phyloP scores from a whole-genome alignment of 2,888 invertebrate genomes.

The Nymphalis polychloros region DNA sequence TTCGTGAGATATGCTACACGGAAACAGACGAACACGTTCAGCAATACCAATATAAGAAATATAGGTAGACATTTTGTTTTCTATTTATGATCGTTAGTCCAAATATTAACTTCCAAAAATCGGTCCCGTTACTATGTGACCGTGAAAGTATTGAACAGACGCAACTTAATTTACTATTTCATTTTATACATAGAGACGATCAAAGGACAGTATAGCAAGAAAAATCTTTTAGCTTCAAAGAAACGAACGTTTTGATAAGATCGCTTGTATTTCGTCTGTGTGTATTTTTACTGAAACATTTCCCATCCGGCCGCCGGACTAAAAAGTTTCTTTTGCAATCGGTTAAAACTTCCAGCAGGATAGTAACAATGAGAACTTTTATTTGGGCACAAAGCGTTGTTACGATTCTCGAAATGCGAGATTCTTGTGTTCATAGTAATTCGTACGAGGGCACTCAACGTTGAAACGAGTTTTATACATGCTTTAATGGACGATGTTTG shows the following conservation, averaged over 20 bases:
- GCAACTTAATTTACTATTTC: neutral
- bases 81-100: too few relatives aligned
- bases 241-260: neutral
- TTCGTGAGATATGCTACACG: too few relatives aligned
- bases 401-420: slow-evolving; percentile 22
- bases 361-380: slow-evolving; percentile 26
- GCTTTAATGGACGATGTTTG: slow-evolving; percentile 18
- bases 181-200: neutral
- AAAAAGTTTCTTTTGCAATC: slow-evolving; percentile 26
- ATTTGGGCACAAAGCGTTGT: slow-evolving; percentile 27
- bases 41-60: too few relatives aligned
- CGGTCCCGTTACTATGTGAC: too few relatives aligned
- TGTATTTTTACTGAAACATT: neutral
- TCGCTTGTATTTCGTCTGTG: neutral
- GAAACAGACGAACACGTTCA: too few relatives aligned
- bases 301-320: slow-evolving; percentile 4
- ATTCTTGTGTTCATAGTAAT: slow-evolving; percentile 25
- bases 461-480: slow-evolving; percentile 20
- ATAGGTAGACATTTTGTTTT: too few relatives aligned
- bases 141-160: too few relatives aligned
- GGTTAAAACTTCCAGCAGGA: slow-evolving; percentile 28
- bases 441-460: slow-evolving; percentile 25
- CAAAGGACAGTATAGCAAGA: neutral
- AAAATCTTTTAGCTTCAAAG: neutral
- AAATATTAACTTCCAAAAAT: too few relatives aligned